phyloP scores from a whole-genome alignment of 1,140 invertebrate species.

The Sinella curviseta region DNA sequence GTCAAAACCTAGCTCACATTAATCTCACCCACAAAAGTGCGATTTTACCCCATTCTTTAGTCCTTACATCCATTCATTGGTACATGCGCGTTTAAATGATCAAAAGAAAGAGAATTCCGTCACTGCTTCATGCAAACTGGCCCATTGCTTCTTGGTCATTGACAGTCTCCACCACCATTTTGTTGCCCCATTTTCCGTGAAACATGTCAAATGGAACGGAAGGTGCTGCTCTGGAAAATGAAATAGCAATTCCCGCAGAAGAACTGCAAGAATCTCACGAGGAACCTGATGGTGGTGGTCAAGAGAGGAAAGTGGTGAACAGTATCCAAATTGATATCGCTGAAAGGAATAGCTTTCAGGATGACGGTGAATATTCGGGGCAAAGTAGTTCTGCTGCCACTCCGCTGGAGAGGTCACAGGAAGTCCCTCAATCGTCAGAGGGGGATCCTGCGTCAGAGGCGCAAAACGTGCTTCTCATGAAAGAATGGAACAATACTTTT shows the following conservation, averaged over 20 bases:
- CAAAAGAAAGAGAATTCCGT: too few species aligned
- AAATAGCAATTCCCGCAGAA: not conserved
- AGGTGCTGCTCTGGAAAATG: too few species aligned
- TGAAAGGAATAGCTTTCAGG: not conserved
- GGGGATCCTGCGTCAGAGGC: not conserved
- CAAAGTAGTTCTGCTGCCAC: not conserved
- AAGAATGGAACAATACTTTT: slow-evolving; percentile 75
- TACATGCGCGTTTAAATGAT: too few species aligned
- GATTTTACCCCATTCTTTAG: too few species aligned
- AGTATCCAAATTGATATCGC: not conserved
- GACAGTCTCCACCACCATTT: too few species aligned
- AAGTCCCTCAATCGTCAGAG: not conserved
- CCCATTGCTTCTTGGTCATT: too few species aligned
- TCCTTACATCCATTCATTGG: too few species aligned
- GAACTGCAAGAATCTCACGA: not conserved
- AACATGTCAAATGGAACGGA: slow-evolving; percentile 4
- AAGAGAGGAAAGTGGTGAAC: too few species aligned
- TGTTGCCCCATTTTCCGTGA: not conserved
- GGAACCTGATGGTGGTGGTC: not conserved
- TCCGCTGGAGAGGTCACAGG: not conserved
- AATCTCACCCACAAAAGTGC: too few species aligned
- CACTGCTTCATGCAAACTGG: too few species aligned
- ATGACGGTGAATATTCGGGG: not conserved
- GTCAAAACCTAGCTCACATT: too few species aligned
- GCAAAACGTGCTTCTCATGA: slow-evolving; percentile 52